Evolutionary conservation across 2,888 invertebrate species (phyloP), one percentile per base, ranked within the genome.

Genomic region (Carpatolechia fugitivella): DNA sequence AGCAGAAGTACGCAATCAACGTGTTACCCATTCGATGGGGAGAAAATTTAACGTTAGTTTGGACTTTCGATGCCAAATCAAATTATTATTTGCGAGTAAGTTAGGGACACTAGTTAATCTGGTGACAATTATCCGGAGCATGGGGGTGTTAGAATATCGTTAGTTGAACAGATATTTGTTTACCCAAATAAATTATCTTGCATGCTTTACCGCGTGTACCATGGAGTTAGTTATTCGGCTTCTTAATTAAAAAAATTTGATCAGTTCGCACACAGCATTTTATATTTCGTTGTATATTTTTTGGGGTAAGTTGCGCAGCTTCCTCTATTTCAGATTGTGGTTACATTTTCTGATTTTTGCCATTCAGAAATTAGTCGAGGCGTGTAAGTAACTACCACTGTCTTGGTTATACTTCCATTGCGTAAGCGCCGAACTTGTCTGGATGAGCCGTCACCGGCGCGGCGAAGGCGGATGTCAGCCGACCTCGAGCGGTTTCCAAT

Each of bases 401-500:
- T 14, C n/a, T 44, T 24, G 10, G 44, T 44, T 48, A 8, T 29
- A 10, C 4, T 33, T 48, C 13, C 20, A 24, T 76, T 67, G 63
- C 70, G 73, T 70, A 71, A 77, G 66, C 61, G 56, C 64, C 66
- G 60, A 63, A 65, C 63, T n/a, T 24, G 50, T 24, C 54, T 41
- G 44, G 62, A 60, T 62, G 62, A 56, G 66, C 61, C 13, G 56
- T 20, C 24, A 29, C 29, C 44, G 20, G 10, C 8, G n/a, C 10
- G 13, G 18, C 62, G 64, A 72, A 83, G 76, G 74, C 84, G 85
- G 85, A 85, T 85, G 68, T 69, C 57, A 65, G 60, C 57, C 64
- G 82, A 69, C 88, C 87, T 87, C 84, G 63, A 70, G 70, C 67
- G 70, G 72, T 79, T 82, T 76, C 70, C 70, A 74, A 72, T 62